Evolutionary conservation across 2,888 invertebrate genomes (phyloP), one percentile per base, ranked within the genome.

Genomic region (Philereme transversata): DNA sequence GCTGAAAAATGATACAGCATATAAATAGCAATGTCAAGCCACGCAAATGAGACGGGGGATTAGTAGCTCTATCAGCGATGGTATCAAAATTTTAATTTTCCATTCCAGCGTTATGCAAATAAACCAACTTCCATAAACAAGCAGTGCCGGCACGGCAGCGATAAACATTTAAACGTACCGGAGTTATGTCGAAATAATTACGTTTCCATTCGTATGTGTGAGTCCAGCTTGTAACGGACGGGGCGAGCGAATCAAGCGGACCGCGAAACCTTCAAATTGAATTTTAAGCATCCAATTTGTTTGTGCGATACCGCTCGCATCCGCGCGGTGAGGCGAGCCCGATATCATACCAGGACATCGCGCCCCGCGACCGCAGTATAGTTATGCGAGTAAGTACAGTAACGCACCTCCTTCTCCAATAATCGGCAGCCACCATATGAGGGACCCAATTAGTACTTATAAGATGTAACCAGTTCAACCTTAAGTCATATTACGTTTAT

Each of bases 261-360:
- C 91, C 91, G 88, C 89, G 88, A 90, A 91, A 90, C 91, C 90
- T 90, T 90, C 84, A 90, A 90, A 91, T 91, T 91, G 91, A 91
- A 91, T 91, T 91, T 91, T 90, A 91, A 90, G 91, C 89, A 88
- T 91, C 88, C 91, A 91, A 91, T 91, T 90, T 90, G 91, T 90
- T 91, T 88, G 86, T 82, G 79, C 83, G 79, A 82, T 79, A 79
- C 83, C 78, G 84, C 54, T 74, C 77, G 22, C 70, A 73, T 64
- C 64, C 71, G 78, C 77, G 75, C 59, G 64, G 68, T 75, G 78
- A 10, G 22, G 41, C 48, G 60, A 22, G 58, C 40, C 38, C 78
- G 79, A 79, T 83, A 82, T 81, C 77, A 80, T 46, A 79, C 78
- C 76, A 69, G 73, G 73, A 54, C 68, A 74, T 74, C 77, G 72